Evolutionary conservation across 2,888 invertebrate genomes (phyloP).

Genomic region (Monochamus alternatus): DNA sequence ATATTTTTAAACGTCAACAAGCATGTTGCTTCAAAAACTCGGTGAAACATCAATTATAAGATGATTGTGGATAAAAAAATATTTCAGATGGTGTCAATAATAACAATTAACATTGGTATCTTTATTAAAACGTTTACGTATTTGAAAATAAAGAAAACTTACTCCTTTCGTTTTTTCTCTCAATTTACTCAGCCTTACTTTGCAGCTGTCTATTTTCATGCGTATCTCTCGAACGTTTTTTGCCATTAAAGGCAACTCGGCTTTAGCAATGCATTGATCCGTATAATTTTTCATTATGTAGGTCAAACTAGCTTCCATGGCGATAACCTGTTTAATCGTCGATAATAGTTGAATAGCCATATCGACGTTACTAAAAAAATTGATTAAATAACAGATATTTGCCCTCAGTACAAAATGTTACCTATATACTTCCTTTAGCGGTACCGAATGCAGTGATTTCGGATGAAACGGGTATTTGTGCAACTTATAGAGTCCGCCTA

Average conservation of each 20-base stretch:
- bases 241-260: slow-evolving; percentile 44
- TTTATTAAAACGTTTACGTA: too few species aligned
- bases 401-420: slow-evolving; percentile 31
- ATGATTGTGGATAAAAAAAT: too few species aligned
- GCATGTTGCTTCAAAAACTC: too few species aligned
- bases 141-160: slow-evolving; percentile 26
- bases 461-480: slow-evolving; percentile 75
- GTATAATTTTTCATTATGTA: slow-evolving; percentile 72
- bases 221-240: slow-evolving; percentile 42
- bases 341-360: slow-evolving; percentile 73
- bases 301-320: slow-evolving; percentile 74
- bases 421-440: slow-evolving; percentile 70
- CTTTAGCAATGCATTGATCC: slow-evolving; percentile 52
- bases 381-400: neutral
- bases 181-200: slow-evolving; percentile 41
- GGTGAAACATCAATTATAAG: too few species aligned
- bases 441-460: slow-evolving; percentile 65
- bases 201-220: slow-evolving; percentile 42
- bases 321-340: slow-evolving; percentile 74
- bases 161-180: slow-evolving; percentile 48
- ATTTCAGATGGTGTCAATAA: too few species aligned
- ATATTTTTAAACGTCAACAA: too few species aligned
- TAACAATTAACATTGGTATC: too few species aligned
- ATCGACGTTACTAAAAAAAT: slow-evolving; percentile 73
- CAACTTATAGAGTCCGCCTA: slow-evolving; percentile 74